Evolutionary conservation across 2,797 vertebrate species (phyloP).

Genomic region (Smutsia temminckii): DNA sequence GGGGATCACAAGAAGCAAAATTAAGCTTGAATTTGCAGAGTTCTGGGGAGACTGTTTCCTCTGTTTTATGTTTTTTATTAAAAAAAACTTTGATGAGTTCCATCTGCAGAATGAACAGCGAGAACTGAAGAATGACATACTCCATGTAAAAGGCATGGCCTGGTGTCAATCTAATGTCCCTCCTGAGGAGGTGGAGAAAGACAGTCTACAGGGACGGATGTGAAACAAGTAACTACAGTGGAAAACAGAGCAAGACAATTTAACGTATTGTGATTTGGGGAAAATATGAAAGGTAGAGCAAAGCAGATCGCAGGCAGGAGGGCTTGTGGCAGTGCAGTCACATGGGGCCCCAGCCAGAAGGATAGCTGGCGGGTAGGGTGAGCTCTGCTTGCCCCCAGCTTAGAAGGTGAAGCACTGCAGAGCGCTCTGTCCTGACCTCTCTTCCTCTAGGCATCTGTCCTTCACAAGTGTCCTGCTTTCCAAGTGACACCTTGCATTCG

Average conservation of each 20-base stretch:
- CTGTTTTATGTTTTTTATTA: conserved; percentile 12
- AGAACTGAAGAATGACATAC: conserved; percentile 65
- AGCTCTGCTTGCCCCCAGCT: not conserved
- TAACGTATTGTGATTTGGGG: not conserved
- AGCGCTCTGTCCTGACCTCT: not conserved
- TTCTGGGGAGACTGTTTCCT: not conserved
- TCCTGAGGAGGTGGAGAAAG: conserved; percentile 34
- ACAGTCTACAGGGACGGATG: conserved; percentile 46
- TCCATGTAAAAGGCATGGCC: conserved; percentile 55
- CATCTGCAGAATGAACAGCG: conserved; percentile 59
- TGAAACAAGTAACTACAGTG: conserved; percentile 56
- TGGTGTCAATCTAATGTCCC: conserved; percentile 28
- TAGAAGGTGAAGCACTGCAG: not conserved
- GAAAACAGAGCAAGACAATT: conserved; percentile 51
- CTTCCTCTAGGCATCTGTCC: not conserved
- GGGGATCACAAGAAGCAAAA: not conserved
- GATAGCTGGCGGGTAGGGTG: not conserved
- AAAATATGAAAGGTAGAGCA: not conserved
- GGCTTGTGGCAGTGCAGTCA: not conserved
- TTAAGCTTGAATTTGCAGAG: not conserved
- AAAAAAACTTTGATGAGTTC: conserved; percentile 27
- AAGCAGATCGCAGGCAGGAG: not conserved
- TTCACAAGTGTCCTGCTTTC: not conserved
- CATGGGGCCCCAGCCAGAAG: not conserved
- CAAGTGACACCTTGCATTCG: not conserved